Evolutionary conservation across 1,140 invertebrate genomes (phyloP).

Genomic region (Sitodiplosis mosellana): DNA sequence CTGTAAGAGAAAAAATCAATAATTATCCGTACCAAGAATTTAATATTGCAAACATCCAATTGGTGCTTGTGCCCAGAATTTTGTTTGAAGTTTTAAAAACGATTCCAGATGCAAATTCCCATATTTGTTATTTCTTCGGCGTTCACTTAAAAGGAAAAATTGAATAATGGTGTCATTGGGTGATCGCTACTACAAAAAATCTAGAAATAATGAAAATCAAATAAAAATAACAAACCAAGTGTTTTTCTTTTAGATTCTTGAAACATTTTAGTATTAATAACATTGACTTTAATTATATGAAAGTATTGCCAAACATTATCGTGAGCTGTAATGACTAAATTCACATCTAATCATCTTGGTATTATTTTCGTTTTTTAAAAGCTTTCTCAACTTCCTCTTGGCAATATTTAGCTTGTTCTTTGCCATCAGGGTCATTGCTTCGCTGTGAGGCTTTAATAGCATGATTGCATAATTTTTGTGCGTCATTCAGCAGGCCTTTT

Average conservation of each 20-base stretch:
- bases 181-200: too few relatives aligned
- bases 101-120: too few relatives aligned
- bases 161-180: too few relatives aligned
- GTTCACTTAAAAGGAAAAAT: too few relatives aligned
- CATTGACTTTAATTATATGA: too few relatives aligned
- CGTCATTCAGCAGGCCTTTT: constrained; percentile 45
- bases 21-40: too few relatives aligned
- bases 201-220: neutral
- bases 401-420: constrained; percentile 48
- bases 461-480: constrained; percentile 47
- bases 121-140: too few relatives aligned
- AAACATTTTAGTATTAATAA: neutral
- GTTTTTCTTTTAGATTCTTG: neutral
- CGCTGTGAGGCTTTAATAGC: constrained; percentile 48
- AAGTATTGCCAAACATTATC: too few relatives aligned
- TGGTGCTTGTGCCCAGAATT: too few relatives aligned
- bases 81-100: too few relatives aligned
- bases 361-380: neutral
- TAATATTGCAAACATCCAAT: too few relatives aligned
- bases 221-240: neutral
- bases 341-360: neutral
- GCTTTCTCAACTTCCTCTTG: constrained; percentile 38
- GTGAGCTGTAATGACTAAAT: neutral
- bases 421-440: constrained; percentile 39
- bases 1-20: too few relatives aligned